Evolutionary conservation across 2,113 vertebrate genomes (phyloP), one percentile per base, ranked within the genome.

Genomic region (Octodon degus): DNA sequence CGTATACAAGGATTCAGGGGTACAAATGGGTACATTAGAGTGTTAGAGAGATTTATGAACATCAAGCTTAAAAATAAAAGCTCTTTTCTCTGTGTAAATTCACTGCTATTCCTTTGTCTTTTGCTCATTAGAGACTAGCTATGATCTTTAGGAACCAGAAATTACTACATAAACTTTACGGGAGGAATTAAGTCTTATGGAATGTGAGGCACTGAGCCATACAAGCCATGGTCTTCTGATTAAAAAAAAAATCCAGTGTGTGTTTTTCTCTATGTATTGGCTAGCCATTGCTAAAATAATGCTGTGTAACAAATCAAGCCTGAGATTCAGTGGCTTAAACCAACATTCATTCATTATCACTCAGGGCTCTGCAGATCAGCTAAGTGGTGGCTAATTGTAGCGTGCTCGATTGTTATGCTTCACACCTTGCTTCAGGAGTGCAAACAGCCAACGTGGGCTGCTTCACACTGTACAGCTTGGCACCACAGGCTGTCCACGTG

Each of bases 321-420:
- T 60, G 55, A 84, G 84, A 77, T 12, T 77, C n/a, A 53, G 90
- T 72, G 90, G 27, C 67, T 93, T 94, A 79, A 96, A 92, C 58
- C 30, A 76, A 24, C 50, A 43, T 27, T 37, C 13, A 24, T 17
- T 92, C 50, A 13, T 94, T 81, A 37, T 77, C 19, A n/a, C 9
- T 86, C 37, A 62, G 30, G 6, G 7, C 5, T 93, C 32, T 47
- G 43, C 1, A 82, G 37, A 4, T 50, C 74, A 89, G 25, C 53
- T 94, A 63, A 70, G 87, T 62, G 12, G 6, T 37, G 27, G 53
- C 24, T 63, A 77, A 55, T 60, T 90, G 50, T 37, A 32, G 19
- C 47, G 55, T n/a, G 30, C 53, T 86, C 0, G 1, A 74, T 30
- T 85, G 5, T 12, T 24, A 89, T 1, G 20, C 32, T 80, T 89